phyloP scores from a whole-genome alignment of 2,113 vertebrate genomes.

The Cranoglanis bouderius region DNA sequence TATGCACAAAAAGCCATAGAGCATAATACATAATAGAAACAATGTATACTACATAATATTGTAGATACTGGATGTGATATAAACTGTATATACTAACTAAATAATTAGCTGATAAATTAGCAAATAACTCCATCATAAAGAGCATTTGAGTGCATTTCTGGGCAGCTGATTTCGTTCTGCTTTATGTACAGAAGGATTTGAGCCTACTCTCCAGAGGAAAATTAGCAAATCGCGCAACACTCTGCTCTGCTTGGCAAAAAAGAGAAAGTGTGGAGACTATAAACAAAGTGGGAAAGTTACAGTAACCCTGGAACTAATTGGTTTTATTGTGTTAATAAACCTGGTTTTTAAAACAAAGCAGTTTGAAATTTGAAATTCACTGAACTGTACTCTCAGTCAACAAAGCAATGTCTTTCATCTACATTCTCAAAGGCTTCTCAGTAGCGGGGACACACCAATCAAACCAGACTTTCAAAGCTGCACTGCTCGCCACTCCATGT shows the following conservation, averaged over 20 bases:
- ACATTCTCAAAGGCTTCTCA: slow-evolving; percentile 39
- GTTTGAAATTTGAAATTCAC: slow-evolving; percentile 10
- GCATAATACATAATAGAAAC: background rate
- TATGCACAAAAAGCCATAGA: background rate
- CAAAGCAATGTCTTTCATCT: slow-evolving; percentile 48
- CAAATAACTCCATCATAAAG: background rate
- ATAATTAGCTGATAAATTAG: background rate
- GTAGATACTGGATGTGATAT: background rate
- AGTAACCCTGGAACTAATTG: background rate
- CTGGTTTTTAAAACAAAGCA: background rate
- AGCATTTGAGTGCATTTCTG: background rate
- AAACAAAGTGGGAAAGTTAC: background rate
- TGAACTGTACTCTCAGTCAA: slow-evolving; percentile 35
- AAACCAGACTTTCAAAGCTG: slow-evolving; percentile 1
- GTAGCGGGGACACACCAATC: slow-evolving; percentile 48
- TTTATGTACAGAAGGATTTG: background rate
- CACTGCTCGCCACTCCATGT: background rate
- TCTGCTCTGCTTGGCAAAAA: background rate
- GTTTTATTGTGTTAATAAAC: background rate
- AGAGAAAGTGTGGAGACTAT: background rate
- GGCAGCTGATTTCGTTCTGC: background rate
- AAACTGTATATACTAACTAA: background rate
- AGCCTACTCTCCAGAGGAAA: background rate
- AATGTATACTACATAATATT: background rate
- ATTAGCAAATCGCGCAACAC: background rate